Conservation (phyloP, 2,113 vertebrate species). For the Heterochromis multidens region DNA sequence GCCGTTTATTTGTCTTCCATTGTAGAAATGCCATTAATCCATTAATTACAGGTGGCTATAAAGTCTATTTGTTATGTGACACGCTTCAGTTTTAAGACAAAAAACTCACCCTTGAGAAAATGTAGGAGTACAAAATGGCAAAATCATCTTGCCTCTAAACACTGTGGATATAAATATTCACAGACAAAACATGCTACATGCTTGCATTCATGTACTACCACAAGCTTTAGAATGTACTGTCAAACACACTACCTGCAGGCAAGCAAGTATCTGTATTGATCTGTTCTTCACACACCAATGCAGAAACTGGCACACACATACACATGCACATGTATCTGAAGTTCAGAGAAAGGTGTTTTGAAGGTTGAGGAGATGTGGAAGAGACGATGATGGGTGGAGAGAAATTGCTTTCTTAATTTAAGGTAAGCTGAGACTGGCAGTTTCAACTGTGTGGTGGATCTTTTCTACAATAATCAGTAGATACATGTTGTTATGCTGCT, state of each 20-base stretch:
- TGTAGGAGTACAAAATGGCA: not conserved
- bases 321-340: not conserved
- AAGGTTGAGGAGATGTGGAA: no score
- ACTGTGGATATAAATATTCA: not conserved
- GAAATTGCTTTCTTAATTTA: no score
- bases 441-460: no score
- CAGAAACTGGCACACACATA: not conserved
- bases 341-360: no score
- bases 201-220: not conserved
- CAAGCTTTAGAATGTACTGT: not conserved
- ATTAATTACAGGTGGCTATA: not conserved
- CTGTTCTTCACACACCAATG: not conserved
- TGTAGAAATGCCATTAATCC: not conserved
- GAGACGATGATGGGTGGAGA: no score
- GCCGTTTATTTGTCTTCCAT: not conserved
- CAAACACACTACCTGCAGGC: not conserved
- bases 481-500: not conserved
- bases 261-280: not conserved
- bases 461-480: not conserved
- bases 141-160: not conserved
- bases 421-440: no score
- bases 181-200: not conserved
- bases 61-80: not conserved
- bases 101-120: not conserved
- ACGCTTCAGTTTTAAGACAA: not conserved